Evolutionary conservation across 2,888 invertebrate species (phyloP), one percentile per base, ranked within the genome.

Genomic region (Lutraria lutraria): DNA sequence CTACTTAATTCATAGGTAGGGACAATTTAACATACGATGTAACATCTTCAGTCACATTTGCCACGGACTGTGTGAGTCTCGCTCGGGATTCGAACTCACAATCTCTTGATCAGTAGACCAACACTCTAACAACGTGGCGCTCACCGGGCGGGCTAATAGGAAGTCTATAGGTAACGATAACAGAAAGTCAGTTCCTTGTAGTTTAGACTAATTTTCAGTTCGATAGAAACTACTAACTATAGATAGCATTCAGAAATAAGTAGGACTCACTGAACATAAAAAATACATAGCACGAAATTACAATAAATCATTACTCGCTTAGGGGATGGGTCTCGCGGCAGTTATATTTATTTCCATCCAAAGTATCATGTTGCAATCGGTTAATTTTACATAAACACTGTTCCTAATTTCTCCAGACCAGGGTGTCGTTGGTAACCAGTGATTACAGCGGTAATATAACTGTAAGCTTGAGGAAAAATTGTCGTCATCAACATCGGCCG

Each of bases 361-460:
- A 68, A 68, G 12, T 68, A 25, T 68, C 63, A 12, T 68, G 25
- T 68, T 68, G 25, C 63, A 68, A 25, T 68, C 12, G 25, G 63
- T n/a, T 76, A 19, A 31, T 76, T 76, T 76, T 31, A 34, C 34
- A 76, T 76, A 76, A 76, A 34, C 31, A 25, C 16, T 21, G 76
- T 34, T 19, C 31, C 76, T 76, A 76, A 31, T 76, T 76, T 76
- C 34, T 29, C 31, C 31, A 19, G 6, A 76, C 16, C 2, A 31
- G 25, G 19, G 31, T 76, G 34, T 76, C 34, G 31, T 31, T 76
- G 76, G 76, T 15, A 31, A 34, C 31, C 76, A 76, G 31, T 19
- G 76, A 76, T 76, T 76, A 31, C 16, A 76, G 31, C 34, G 76
- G 76, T 76, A 76, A 76, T 76, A 34, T 34, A 29, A 31, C 76